Base-by-base conservation (phyloP, 2,888 invertebrate species). In the Scaptomyza parva region DNA sequence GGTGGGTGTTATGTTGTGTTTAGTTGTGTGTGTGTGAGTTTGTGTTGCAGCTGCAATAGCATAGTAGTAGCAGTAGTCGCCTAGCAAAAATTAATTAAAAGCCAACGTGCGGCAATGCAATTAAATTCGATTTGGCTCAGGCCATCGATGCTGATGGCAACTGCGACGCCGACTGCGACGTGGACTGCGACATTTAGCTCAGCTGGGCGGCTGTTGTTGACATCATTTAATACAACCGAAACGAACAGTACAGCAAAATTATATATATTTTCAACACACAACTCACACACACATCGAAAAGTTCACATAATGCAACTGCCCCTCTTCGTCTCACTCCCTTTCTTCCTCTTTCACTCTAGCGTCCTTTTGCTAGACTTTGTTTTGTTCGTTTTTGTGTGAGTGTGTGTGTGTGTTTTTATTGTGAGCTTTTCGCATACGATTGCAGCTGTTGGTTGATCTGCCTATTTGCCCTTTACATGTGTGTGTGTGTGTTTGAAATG, bases 151-250 rank as follows among this genome's bases (percentile, higher is more conserved):
- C 50, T 30, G 67, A 54, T 48, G n/a, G 17, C 47, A 28, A 18
- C 47, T 0, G 28, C 33, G 43, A 52, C 51, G 9, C 47, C 18
- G 44, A 24, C 70, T 17, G 62, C 53, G 70, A 69, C 62, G 26
- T 7, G 24, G n/a, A n/a, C n/a, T n/a, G n/a, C n/a, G n/a, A n/a
- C n/a, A n/a, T 44, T 41, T 44, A 64, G 59, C 80, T 81, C 80
- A 85, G 80, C 68, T 86, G 85, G 87, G 76, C 85, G 82, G 86
- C 88, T 84, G 81, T 71, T 82, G 88, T 87, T 85, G 86, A 88
- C 88, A 85, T 85, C 88, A 85, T 86, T 88, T 86, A 88, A 86
- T 76, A 88, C 85, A 86, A 86, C n/a, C n/a, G n/a, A n/a, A n/a
- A n/a, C 28, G 28, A 9, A 28, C 81, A 81, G 88, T 86, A 67